phyloP scores from a whole-genome alignment of 2,888 invertebrate species.

The Plagiodera versicolora region DNA sequence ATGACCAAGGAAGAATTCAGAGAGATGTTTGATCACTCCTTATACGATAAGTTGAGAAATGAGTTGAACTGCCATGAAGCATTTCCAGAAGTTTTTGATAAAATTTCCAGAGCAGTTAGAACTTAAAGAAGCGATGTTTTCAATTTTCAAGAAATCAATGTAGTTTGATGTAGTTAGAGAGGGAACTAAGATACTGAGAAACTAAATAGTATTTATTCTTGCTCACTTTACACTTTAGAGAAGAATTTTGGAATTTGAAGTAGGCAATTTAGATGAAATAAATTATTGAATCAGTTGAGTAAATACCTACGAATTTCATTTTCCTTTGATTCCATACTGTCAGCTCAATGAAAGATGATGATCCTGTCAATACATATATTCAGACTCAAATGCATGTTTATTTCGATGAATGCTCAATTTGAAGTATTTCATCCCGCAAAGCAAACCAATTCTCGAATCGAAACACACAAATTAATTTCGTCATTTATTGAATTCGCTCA shows the following conservation, averaged over 20 bases:
- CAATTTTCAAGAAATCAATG: not conserved
- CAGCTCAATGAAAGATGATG: too few species aligned
- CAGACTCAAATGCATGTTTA: too few species aligned
- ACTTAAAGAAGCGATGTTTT: not conserved
- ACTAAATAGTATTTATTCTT: not conserved
- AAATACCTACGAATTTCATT: too few species aligned
- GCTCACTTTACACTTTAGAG: not conserved
- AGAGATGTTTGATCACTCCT: slow-evolving; percentile 75
- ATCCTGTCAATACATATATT: too few species aligned
- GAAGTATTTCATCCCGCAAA: too few species aligned
- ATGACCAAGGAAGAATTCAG: slow-evolving; percentile 74
- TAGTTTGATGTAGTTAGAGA: not conserved
- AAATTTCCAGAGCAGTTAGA: slow-evolving; percentile 64
- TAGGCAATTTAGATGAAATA: too few species aligned
- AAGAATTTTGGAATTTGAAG: not conserved
- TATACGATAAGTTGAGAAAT: slow-evolving; percentile 69
- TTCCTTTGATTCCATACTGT: too few species aligned
- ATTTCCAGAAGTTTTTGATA: slow-evolving; percentile 81
- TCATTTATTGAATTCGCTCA: too few species aligned
- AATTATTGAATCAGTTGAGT: too few species aligned
- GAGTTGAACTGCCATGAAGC: slow-evolving; percentile 66
- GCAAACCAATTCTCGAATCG: too few species aligned
- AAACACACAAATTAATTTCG: too few species aligned
- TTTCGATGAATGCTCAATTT: too few species aligned
- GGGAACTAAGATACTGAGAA: not conserved